Conservation (phyloP, 2,797 vertebrate genomes). For the Danionella dracula region DNA sequence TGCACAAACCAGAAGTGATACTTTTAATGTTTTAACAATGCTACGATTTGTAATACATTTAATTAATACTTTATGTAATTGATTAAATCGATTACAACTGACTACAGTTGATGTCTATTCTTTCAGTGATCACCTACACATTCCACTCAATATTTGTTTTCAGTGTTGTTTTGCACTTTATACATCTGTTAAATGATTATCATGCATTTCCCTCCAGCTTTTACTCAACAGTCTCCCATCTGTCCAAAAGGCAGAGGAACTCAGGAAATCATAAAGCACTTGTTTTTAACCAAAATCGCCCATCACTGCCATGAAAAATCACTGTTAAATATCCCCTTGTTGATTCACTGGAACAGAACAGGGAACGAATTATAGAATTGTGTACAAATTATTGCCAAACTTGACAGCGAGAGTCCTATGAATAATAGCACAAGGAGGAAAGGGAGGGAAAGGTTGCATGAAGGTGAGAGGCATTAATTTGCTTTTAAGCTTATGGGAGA, state of each 20-base stretch:
- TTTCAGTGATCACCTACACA: no score
- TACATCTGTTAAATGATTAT: constrained; percentile 56
- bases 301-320: constrained; percentile 12
- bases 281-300: constrained; percentile 28
- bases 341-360: constrained; percentile 26
- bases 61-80: no score
- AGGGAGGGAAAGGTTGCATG: constrained; percentile 46
- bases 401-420: constrained; percentile 40
- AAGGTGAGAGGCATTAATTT: constrained; percentile 51
- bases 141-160: no score
- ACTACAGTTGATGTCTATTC: no score
- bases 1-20: no score
- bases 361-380: constrained; percentile 47
- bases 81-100: no score
- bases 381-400: constrained; percentile 50
- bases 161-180: constrained; percentile 34
- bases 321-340: constrained; percentile 43
- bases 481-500: constrained; percentile 51
- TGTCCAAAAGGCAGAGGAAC: constrained; percentile 36
- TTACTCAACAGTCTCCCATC: constrained; percentile 31
- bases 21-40: no score
- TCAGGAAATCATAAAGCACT: constrained; percentile 50
- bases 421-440: constrained; percentile 47
- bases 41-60: no score
- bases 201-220: constrained; percentile 48